A percentile compares a stretch with the other conserved stretches of the same genome.
These are phyloP conservation scores for Brachyptera putata DNA, from an alignment of 2,888 invertebrate genomes.

Conservation along the genomic window DNA sequence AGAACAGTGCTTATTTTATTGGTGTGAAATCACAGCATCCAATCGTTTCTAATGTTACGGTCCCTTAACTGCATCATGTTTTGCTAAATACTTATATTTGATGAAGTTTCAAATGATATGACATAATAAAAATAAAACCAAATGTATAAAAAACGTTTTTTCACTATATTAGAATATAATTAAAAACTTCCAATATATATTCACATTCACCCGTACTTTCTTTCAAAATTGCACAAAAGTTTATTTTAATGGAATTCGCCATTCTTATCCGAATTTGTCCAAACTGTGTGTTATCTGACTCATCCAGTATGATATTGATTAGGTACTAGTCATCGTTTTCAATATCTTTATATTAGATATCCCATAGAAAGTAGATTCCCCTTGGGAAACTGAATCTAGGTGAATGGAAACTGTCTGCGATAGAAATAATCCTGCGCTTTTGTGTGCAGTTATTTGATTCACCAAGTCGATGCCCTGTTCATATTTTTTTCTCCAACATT, in stretches of 20 bases:
- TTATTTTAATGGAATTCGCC: too few species aligned
- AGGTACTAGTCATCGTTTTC: neutral
- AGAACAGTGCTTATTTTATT: neutral
- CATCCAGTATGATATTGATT: neutral
- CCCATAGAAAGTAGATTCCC: neutral
- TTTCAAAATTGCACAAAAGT: neutral
- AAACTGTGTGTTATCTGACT: neutral
- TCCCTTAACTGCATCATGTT: slow-evolving; percentile 9
- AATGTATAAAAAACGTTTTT: neutral
- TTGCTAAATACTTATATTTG: slow-evolving; percentile 18
- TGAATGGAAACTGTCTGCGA: neutral
- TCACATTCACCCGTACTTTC: too few species aligned
- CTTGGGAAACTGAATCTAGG: neutral
- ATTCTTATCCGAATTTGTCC: too few species aligned
- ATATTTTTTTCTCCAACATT: neutral
- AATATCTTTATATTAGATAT: neutral
- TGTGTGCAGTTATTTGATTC: neutral
- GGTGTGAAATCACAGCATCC: neutral
- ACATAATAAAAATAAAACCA: neutral
- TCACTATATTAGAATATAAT: neutral
- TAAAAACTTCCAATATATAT: neutral
- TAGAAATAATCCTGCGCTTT: neutral
- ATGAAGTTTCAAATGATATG: slow-evolving; percentile 21
- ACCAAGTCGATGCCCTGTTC: neutral
- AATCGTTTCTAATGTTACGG: neutral